Evolutionary conservation across 1,140 invertebrate genomes (phyloP), one percentile per base, ranked within the genome.

Genomic region (Mycetomoellerius zeteki): DNA sequence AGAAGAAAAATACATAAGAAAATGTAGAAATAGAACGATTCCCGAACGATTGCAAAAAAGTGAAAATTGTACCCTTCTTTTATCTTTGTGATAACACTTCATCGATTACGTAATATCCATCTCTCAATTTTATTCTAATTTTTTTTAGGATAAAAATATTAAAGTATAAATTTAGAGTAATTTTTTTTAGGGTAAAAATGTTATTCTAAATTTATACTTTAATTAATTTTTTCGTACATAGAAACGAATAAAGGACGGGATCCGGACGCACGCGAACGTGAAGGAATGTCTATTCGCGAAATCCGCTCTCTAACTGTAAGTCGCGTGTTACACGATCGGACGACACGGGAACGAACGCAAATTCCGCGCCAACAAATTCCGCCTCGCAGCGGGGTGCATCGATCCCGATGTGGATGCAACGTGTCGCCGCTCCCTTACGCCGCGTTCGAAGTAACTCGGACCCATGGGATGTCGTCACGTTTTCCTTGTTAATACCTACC

Each of bases 391-490:
- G 14, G 56, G 77, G 16, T 2, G 30, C 78, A 43, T 47, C 50
- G 47, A 43, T 16, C 21, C 47, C 37, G 27, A 52, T 60, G 52
- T 52, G 54, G 56, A 62, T 60, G 27, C 50, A 24, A 64, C 71
- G 8, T 72, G 73, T 43, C 37, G 33, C 43, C 75, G 54, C 67
- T 71, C 37, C 52, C 56, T 84, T 62, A 43, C 62, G 19, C 19
- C 72, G 75, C 62, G 69, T 71, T 64, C 60, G 0, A 80, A 73
- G 85, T 87, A 52, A 87, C 54, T 47, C 76, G 54, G 50, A 16
- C 62, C 77, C 33, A 52, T 50, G 24, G 77, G 73, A 82, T 54
- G 72, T 91, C 88, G 89, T 93, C 93, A 93, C 91, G 91, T 92
- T 93, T 91, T 89, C 43, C 84, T 56, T 90, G 90, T 92, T 90